phyloP scores from a whole-genome alignment of 2,113 vertebrate genomes.

The Myodes glareolus region DNA sequence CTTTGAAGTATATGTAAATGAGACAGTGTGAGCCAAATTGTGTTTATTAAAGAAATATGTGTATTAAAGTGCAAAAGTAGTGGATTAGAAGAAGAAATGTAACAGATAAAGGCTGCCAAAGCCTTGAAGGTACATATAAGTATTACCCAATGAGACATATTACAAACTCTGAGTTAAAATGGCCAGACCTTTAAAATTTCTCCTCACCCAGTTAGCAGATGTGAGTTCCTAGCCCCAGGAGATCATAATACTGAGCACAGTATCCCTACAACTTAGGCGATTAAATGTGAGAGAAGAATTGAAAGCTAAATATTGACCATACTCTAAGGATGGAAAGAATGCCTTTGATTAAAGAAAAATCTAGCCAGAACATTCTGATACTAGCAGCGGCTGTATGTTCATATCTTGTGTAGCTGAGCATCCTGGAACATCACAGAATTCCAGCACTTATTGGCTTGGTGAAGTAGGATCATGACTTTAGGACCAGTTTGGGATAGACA shows the following conservation, averaged over 20 bases:
- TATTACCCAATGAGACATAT: not conserved
- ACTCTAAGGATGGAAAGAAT: not conserved
- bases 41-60: not conserved
- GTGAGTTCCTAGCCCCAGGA: not conserved
- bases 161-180: not conserved
- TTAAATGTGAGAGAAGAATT: not conserved
- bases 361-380: not conserved
- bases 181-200: not conserved
- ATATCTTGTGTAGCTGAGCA: not conserved
- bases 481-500: not conserved
- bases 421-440: not conserved
- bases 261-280: not conserved
- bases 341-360: not conserved
- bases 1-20: not conserved
- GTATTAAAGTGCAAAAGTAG: not conserved
- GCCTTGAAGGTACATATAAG: not conserved
- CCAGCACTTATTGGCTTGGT: not conserved
- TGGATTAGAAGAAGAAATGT: not conserved
- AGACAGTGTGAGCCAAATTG: not conserved
- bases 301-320: not conserved
- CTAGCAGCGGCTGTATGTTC: not conserved
- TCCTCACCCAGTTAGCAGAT: not conserved
- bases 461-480: not conserved
- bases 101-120: not conserved
- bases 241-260: not conserved